A percentile compares a stretch with the other conserved stretches of the same genome.
These are phyloP conservation scores for Colostygia pectinataria DNA, from an alignment of 2,888 invertebrate genomes.

Conservation along the genomic window DNA sequence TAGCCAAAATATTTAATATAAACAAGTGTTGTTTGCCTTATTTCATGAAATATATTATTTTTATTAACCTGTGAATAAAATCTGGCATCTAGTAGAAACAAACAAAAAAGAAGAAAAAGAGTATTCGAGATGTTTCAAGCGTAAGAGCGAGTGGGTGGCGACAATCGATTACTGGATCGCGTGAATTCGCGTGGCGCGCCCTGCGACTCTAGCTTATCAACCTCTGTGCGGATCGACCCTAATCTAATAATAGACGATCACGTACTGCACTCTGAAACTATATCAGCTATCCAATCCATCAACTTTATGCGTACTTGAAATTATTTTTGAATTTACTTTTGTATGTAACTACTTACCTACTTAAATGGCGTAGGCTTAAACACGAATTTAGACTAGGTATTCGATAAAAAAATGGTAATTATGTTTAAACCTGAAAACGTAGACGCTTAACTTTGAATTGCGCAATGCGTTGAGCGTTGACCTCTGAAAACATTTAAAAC, in stretches of 20 bases:
- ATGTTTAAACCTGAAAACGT: too few species aligned
- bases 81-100: constrained; percentile 35
- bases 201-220: constrained; percentile 56
- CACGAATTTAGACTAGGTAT: too few species aligned
- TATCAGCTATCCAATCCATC: constrained; percentile 1
- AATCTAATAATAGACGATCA: constrained; percentile 66
- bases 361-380: too few species aligned
- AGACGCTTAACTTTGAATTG: too few species aligned
- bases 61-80: constrained; percentile 8
- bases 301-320: not conserved
- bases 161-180: constrained; percentile 53
- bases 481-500: too few species aligned
- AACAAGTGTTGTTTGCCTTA: not conserved
- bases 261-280: constrained; percentile 45
- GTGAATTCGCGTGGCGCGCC: constrained; percentile 49
- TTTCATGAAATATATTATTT: constrained; percentile 2
- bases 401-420: too few species aligned
- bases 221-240: constrained; percentile 60
- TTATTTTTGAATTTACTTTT: too few species aligned
- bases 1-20: too few species aligned
- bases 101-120: constrained; percentile 28
- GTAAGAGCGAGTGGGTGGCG: constrained; percentile 43
- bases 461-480: too few species aligned
- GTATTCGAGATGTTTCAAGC: constrained; percentile 41
- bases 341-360: too few species aligned